phyloP scores from a whole-genome alignment of 2,888 invertebrate genomes.

The Neuroscelio doddi region DNA sequence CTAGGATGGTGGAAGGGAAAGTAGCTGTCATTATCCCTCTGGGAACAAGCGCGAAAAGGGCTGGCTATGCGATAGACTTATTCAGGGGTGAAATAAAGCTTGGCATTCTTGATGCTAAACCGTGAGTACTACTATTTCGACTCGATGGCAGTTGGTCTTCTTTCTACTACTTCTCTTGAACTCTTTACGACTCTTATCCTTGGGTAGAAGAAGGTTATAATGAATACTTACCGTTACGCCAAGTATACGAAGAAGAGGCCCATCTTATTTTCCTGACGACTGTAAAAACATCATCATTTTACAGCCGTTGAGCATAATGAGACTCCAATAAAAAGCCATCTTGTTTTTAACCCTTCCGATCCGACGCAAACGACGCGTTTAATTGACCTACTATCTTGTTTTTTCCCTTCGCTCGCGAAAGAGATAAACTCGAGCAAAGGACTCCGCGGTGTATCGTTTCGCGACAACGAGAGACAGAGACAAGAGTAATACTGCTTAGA shows the following conservation, averaged over 20 bases:
- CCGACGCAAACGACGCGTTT: constrained; percentile 61
- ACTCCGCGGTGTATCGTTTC: constrained; percentile 49
- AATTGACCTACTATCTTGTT: constrained; percentile 58
- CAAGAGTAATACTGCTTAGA: too few species aligned
- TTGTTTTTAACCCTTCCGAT: constrained; percentile 68
- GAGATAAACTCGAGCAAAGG: constrained; percentile 36
- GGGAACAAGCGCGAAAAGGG: constrained; percentile 53
- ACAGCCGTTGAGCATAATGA: constrained; percentile 70
- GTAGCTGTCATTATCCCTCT: constrained; percentile 64
- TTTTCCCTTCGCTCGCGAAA: constrained; percentile 42
- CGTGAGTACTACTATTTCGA: constrained; percentile 21
- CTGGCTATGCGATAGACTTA: constrained; percentile 36
- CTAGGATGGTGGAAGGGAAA: constrained; percentile 54
- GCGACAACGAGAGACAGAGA: background rate
- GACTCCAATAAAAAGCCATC: constrained; percentile 70
- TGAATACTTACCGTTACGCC: constrained; percentile 33
- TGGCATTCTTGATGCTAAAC: constrained; percentile 34
- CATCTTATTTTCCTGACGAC: constrained; percentile 11
- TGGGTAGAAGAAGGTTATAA: constrained; percentile 39
- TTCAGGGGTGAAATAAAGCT: constrained; percentile 46
- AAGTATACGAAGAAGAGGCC: constrained; percentile 35
- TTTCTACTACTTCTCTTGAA: constrained; percentile 20
- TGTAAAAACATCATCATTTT: constrained; percentile 60
- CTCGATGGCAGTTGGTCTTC: constrained; percentile 23
- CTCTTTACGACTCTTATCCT: constrained; percentile 49